A percentile compares a stretch with the other conserved stretches of the same genome.
Evolutionary conservation across 2,888 invertebrate species (phyloP).

Genomic region (Hypomecis punctinalis): DNA sequence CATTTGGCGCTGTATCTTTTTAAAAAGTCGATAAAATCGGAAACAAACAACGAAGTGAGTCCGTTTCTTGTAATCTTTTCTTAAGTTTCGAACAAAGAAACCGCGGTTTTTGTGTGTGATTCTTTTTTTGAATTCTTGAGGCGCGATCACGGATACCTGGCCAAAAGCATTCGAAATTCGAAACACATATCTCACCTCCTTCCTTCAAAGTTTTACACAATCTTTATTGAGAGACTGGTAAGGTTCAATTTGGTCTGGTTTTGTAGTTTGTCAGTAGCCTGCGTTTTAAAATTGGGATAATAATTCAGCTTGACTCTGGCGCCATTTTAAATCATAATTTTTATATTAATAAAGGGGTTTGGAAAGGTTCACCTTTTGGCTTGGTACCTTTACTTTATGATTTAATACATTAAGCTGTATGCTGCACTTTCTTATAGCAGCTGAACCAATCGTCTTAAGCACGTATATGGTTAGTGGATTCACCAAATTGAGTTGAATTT

Average conservation of each 20-base stretch:
- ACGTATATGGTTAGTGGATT: too few relatives aligned
- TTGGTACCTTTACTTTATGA: slow-evolving; percentile 4
- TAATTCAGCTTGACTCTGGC: slow-evolving; percentile 46
- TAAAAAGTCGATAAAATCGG: slow-evolving; percentile 71
- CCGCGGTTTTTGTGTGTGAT: slow-evolving; percentile 70
- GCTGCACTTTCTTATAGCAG: too few relatives aligned
- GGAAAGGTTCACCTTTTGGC: slow-evolving; percentile 27
- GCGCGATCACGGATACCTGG: slow-evolving; percentile 69
- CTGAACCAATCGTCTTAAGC: too few relatives aligned
- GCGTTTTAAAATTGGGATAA: slow-evolving; percentile 43
- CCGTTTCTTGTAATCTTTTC: slow-evolving; percentile 71
- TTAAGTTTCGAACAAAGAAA: slow-evolving; percentile 71
- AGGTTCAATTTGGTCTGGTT: slow-evolving; percentile 53
- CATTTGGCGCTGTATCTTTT: slow-evolving; percentile 50
- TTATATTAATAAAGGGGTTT: slow-evolving; percentile 46
- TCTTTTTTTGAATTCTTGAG: slow-evolving; percentile 67
- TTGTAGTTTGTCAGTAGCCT: slow-evolving; percentile 42
- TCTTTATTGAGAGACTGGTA: slow-evolving; percentile 41
- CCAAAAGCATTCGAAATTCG: slow-evolving; percentile 48
- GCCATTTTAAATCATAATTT: slow-evolving; percentile 44
- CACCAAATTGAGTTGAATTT: too few relatives aligned
- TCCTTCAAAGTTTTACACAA: slow-evolving; percentile 16
- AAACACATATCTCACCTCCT: slow-evolving; percentile 32
- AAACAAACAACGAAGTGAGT: slow-evolving; percentile 71
- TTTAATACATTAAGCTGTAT: neutral